Evolutionary conservation across 64 coral and sea anemone species (phyloP), one percentile per base, ranked within the genome.

Genomic region (Trachythela sp.): DNA sequence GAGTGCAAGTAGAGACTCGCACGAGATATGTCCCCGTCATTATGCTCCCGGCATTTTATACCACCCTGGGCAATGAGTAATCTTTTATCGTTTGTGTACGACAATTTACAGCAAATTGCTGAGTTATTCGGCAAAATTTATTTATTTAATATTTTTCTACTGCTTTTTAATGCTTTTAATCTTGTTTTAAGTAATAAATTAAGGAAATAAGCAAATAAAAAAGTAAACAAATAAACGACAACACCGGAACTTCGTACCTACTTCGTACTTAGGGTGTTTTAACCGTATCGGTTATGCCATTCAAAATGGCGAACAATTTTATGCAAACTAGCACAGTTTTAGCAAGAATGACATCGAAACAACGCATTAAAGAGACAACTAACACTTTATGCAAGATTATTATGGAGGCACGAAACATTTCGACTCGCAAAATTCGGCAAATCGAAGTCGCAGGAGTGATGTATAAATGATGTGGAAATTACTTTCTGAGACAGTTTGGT

Each of bases 341-440:
- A 27, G 8, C 5, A 13, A 26, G 56, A 64, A 52, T 40, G 13
- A 4, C 68, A 77, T 88, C 40, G 3, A 92, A 94, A 93, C 88
- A 91, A 31, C 91, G 94, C 77, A 93, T 99, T 88, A 91, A 93
- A 35, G 93, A 99, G 83, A 93, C 91, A 3, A 99, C 94, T 77
- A 93, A 95, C 88, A 86, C 77, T 34, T 58, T 99, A 58, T 99
- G 96, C 50, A 77, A 60, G 39, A 86, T 99, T 35, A 39, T 99
- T n/a, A 92, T 59, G 92, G 89, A 7, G 64, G 50, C 22, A 67
- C 83, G 26, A 77, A 91, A 88, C 89, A 88, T 99, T 99, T 67
- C 91, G 96, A 2, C 89, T 89, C 51, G 96, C 96, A 31, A 99
- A 99, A 77, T 99, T 94, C 86, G 87, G 94, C 77, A 91, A 56